Evolutionary conservation across 2,888 invertebrate genomes (phyloP).

Genomic region (Idaea aversata): DNA sequence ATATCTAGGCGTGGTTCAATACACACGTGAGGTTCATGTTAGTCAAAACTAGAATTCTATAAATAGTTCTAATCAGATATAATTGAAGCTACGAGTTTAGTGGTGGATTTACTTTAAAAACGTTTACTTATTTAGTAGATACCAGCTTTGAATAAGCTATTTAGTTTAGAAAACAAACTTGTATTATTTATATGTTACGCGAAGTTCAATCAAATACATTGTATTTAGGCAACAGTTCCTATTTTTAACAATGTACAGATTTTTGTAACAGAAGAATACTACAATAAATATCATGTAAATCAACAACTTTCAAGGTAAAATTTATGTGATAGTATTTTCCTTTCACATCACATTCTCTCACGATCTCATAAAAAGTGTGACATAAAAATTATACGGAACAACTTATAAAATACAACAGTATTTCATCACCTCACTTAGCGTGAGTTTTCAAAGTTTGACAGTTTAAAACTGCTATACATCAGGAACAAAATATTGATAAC

Average conservation of each 20-base stretch:
- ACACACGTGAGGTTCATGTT: not conserved
- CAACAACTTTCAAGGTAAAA: slow-evolving; percentile 21
- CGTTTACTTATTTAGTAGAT: no score
- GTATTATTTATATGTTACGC: no score
- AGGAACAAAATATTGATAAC: not conserved
- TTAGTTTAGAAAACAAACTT: no score
- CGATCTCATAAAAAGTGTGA: slow-evolving; percentile 26
- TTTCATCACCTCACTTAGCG: slow-evolving; percentile 22
- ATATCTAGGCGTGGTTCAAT: not conserved
- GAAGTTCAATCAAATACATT: not conserved
- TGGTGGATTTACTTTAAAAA: no score
- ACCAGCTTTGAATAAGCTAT: no score
- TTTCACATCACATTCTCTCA: slow-evolving; percentile 32
- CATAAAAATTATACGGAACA: slow-evolving; percentile 15
- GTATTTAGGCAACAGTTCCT: not conserved
- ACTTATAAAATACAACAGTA: slow-evolving; percentile 27
- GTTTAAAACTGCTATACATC: not conserved
- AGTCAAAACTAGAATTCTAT: no score
- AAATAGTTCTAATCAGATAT: no score
- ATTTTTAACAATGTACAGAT: not conserved
- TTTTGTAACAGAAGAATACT: not conserved
- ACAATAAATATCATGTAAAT: slow-evolving; percentile 17
- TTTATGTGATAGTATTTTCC: slow-evolving; percentile 21
- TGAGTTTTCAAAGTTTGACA: slow-evolving; percentile 7
- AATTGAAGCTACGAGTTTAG: no score